phyloP scores from a whole-genome alignment of 2,797 vertebrate genomes.

The Poeciliopsis presidionis region DNA sequence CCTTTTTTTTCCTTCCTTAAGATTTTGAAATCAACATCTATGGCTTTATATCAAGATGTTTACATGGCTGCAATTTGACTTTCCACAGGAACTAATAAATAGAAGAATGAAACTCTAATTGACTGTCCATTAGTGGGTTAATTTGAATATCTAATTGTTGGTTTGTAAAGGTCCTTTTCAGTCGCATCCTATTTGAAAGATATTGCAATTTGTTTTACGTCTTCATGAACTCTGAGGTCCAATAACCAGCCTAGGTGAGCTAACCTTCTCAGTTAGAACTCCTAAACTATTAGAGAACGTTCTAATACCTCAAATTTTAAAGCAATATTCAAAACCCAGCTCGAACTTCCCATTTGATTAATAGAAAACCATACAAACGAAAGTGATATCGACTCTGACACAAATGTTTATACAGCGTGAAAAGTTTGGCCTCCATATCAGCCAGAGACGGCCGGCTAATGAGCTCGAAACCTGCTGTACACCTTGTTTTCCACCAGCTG shows the following conservation, averaged over 20 bases:
- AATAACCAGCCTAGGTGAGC: background rate
- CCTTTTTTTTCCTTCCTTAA: background rate
- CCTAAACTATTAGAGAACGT: background rate
- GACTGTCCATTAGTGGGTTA: background rate
- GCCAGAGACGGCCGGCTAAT: constrained; percentile 55
- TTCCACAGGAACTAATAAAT: background rate
- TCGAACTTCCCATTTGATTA: background rate
- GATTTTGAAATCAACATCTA: background rate
- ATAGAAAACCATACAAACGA: background rate
- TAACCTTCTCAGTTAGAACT: background rate
- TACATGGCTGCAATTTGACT: background rate
- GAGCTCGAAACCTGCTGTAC: constrained; percentile 70
- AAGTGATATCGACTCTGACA: background rate
- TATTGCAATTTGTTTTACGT: background rate
- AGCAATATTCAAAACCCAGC: background rate
- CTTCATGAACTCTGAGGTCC: background rate
- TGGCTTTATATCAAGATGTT: background rate
- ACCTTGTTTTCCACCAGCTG: constrained; percentile 72
- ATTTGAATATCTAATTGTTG: background rate
- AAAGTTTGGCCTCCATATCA: constrained; percentile 46
- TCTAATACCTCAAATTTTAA: background rate
- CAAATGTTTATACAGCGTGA: constrained; percentile 8
- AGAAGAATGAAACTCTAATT: background rate
- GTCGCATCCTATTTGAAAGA: background rate
- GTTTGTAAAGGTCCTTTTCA: background rate